phyloP scores from a whole-genome alignment of 2,113 vertebrate genomes.

The Lepisosteus osseus region DNA sequence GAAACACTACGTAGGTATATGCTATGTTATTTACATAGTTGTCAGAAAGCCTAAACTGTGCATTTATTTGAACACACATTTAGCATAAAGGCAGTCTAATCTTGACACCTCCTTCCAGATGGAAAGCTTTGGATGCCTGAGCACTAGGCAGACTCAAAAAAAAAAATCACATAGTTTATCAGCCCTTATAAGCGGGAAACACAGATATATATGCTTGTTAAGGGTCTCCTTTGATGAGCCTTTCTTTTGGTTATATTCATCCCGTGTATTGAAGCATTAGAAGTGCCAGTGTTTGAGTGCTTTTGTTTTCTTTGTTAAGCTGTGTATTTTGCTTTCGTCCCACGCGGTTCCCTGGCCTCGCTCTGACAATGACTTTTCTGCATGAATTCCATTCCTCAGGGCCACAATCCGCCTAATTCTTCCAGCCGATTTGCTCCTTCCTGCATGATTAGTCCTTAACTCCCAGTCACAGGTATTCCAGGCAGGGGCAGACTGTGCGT shows the following conservation, averaged over 20 bases:
- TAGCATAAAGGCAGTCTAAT: conserved; percentile 71
- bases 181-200: background rate
- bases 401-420: conserved; percentile 66
- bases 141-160: conserved; percentile 24
- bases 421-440: conserved; percentile 68
- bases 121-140: conserved; percentile 27
- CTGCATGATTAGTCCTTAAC: conserved; percentile 62
- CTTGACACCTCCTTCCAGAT: conserved; percentile 37
- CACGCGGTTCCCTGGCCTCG: conserved; percentile 59
- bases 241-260: conserved; percentile 39
- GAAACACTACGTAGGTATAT: conserved; percentile 33
- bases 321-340: conserved; percentile 79
- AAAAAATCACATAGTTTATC: conserved; percentile 10
- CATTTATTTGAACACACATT: conserved; percentile 32
- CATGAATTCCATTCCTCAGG: conserved; percentile 73
- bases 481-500: conserved; percentile 52
- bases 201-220: conserved; percentile 49
- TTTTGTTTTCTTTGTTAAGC: conserved; percentile 76
- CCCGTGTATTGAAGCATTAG: conserved; percentile 62
- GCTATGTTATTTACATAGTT: conserved; percentile 68
- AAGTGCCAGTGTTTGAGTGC: conserved; percentile 58
- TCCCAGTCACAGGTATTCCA: conserved; percentile 50
- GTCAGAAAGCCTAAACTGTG: conserved; percentile 54
- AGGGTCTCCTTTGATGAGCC: conserved; percentile 56
- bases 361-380: conserved; percentile 68